These are phyloP conservation scores for Trissolcus japonicus DNA, from an alignment of 2,888 invertebrate species.

Conservation along the genomic window DNA sequence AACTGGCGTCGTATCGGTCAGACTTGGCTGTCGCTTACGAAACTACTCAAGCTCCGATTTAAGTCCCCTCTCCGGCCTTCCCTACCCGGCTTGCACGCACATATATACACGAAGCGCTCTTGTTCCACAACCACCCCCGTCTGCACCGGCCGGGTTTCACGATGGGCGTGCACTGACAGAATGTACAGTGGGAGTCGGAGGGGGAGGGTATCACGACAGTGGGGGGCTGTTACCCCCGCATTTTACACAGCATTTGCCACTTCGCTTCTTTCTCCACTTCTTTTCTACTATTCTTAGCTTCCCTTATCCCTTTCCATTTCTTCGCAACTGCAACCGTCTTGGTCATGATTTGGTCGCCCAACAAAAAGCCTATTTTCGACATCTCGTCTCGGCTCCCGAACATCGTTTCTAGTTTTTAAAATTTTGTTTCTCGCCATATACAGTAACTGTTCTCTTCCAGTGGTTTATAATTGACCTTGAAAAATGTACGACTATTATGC, in stretches of 20 bases:
- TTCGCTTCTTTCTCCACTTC: constrained; percentile 16
- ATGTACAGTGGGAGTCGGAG: constrained; percentile 46
- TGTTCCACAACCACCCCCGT: constrained; percentile 34
- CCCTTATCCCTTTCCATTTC: constrained; percentile 7
- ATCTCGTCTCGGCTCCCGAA: neutral
- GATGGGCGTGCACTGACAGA: constrained; percentile 69
- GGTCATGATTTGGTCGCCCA: constrained; percentile 27
- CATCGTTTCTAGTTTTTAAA: neutral
- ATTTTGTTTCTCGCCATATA: no score
- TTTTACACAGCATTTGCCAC: constrained; percentile 51
- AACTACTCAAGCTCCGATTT: constrained; percentile 63
- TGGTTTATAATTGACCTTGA: no score
- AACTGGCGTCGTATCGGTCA: constrained; percentile 74
- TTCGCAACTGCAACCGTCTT: constrained; percentile 9
- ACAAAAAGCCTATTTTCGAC: constrained; percentile 42
- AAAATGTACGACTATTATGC: no score
- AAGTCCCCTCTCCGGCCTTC: constrained; percentile 59
- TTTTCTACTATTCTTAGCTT: constrained; percentile 18
- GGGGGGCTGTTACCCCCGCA: constrained; percentile 57
- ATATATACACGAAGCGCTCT: constrained; percentile 32
- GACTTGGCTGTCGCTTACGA: constrained; percentile 70
- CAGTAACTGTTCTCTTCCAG: no score
- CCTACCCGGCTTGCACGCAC: constrained; percentile 43
- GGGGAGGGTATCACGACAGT: constrained; percentile 59
- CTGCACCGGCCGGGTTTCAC: constrained; percentile 59